Base-by-base conservation (phyloP, 2,797 vertebrate species). In the Vultur gryphus region DNA sequence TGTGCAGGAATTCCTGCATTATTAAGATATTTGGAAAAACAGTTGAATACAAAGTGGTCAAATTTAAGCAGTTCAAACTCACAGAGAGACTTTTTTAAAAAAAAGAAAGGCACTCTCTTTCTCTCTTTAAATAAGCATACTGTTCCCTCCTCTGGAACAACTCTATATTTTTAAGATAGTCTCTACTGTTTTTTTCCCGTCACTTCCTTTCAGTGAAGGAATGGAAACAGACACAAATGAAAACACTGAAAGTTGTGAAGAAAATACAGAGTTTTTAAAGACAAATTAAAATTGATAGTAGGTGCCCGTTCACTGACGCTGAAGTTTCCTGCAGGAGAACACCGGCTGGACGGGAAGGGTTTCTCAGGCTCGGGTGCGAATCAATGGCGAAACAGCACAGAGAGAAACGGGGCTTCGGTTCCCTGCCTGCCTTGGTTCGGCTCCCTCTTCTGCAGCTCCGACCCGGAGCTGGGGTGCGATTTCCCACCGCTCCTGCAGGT, bases 261-360 rank as follows among this genome's bases (percentile, higher is more conserved):
- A 55, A 26, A 57, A 76, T 17, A 17, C 2, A 10, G 51, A 35
- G 52, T 24, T 57, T 58, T 58, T 11, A n/a, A 55, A 73, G 20
- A n/a, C 26, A 35, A 12, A 49, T 25, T 24, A 31, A 37, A 26
- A 52, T 2, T 6, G 39, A 16, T 29, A 33, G 24, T 24, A 24
- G 43, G 61, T n/a, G 70, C 41, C 43, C 1, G 0, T 41, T 31
- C 10, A 4, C 5, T 16, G 43, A 3, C 41, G 2, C 39, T 6
- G 23, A 10, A 14, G 25, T 17, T 37, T 48, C 71, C 44, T 5
- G 21, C 57, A 39, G 26, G 16, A 59, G 35, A 17, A 26, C 7
- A 1, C 48, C 6, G 33, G 37, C 20, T 10, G 17, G 24, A 15
- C 2, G 7, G 51, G 28, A 10, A 65, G 70, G 23, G 21, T 28